A percentile compares a stretch with the other conserved stretches of the same genome.
Conservation (phyloP, 2,113 vertebrate genomes). For the Chitala chitala region DNA sequence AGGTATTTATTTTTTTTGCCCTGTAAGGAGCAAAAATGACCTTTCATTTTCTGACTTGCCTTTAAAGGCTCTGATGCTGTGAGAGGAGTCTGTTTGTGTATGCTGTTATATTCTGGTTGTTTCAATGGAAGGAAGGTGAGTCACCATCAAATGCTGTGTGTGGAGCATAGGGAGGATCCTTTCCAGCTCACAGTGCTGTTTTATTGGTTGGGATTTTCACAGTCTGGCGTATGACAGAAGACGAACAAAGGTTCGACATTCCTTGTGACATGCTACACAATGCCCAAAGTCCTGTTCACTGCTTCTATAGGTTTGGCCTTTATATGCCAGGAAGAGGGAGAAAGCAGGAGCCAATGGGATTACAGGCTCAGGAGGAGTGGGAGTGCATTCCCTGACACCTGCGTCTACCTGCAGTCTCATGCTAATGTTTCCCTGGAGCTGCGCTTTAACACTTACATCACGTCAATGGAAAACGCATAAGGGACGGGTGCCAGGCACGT, state of each 20-base stretch:
- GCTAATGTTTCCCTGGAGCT: neutral
- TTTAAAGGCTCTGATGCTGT: neutral
- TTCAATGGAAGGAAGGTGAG: neutral
- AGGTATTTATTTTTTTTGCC: neutral
- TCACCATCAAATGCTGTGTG: neutral
- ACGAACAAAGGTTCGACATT: too few species aligned
- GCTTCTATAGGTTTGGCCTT: too few species aligned
- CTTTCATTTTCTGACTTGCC: neutral
- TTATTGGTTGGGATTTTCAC: too few species aligned
- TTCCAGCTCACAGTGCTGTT: neutral
- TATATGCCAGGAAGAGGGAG: too few species aligned
- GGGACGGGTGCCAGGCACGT: constrained; percentile 41
- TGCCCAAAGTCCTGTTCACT: too few species aligned
- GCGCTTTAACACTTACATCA: neutral
- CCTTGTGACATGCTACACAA: too few species aligned
- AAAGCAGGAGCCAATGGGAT: too few species aligned
- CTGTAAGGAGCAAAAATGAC: neutral
- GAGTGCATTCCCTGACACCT: neutral
- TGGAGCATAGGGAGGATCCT: neutral
- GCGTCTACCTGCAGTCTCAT: constrained; percentile 1
- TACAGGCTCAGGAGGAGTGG: too few species aligned
- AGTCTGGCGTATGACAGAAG: too few species aligned
- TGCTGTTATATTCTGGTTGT: neutral
- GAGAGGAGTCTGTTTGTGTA: too few species aligned
- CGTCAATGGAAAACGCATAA: constrained; percentile 4